These are phyloP conservation scores for Panulirus ornatus DNA, from an alignment of 1,140 invertebrate genomes.

Conservation along the genomic window DNA sequence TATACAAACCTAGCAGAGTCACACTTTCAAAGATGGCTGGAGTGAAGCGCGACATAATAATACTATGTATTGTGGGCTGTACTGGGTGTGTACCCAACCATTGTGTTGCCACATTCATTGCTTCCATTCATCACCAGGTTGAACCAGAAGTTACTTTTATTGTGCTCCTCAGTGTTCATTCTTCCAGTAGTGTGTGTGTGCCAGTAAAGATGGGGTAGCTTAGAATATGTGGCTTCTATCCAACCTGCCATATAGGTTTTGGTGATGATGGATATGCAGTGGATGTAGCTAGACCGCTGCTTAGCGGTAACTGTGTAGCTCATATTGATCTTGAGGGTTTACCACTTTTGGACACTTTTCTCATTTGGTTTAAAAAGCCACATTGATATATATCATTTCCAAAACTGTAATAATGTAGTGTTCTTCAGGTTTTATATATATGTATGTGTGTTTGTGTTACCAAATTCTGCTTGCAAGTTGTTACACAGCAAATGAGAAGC, in stretches of 20 bases:
- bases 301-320: conserved; percentile 51
- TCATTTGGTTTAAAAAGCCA: conserved; percentile 18
- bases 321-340: conserved; percentile 53
- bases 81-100: conserved; percentile 66
- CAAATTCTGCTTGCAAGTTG: no score
- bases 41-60: conserved; percentile 57
- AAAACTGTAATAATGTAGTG: no score
- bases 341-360: conserved; percentile 31
- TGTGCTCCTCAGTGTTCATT: conserved; percentile 47
- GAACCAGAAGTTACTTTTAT: background rate
- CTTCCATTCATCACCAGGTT: conserved; percentile 15
- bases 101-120: conserved; percentile 41
- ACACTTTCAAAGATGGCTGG: conserved; percentile 52
- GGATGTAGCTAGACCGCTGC: conserved; percentile 35
- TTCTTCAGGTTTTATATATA: no score
- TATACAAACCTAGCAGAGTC: conserved; percentile 44
- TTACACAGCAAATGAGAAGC: no score
- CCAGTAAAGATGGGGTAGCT: conserved; percentile 35
- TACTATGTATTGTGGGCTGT: conserved; percentile 69
- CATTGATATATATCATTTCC: conserved; percentile 23
- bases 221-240: conserved; percentile 13
- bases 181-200: conserved; percentile 54
- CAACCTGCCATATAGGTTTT: background rate
- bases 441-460: no score
- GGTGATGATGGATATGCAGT: conserved; percentile 34